Base-by-base conservation (phyloP, 2,113 vertebrate genomes). In the Microcebus tavaratra region DNA sequence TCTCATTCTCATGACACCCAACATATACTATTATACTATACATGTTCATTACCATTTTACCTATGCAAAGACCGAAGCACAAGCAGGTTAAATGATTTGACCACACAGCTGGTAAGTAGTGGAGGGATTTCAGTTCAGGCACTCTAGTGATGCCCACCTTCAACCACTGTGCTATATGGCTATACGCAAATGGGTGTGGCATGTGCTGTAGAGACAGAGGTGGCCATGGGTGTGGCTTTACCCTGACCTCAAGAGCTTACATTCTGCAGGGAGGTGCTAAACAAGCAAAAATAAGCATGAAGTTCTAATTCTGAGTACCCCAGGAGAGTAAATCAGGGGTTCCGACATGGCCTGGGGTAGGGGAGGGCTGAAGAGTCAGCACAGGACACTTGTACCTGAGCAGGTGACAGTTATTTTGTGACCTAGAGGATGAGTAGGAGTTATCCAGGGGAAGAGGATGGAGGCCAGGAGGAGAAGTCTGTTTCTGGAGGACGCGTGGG, bases 101-200 rank as follows among this genome's bases (percentile, higher is more conserved):
- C 61, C 39, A 70, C 31, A 45, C 10, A 67, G 10, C 1, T 23
- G 25, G 39, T 53, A 50, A 27, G 6, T 39, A 53, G 5, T 13
- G 20, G 59, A 68, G 23, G 29, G 34, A 36, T 70, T 92, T 50
- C 20, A 42, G 1, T 25, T 50, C 57, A 70, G 79, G 36, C 21
- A 39, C 29, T 10, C 50, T 45, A 3, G 18, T 6, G 15, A 25
- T 4, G 5, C 50, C 20, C 21, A 20, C 12, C 65, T 57, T 84
- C 59, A 50, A 57, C 6, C 23, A 50, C 11, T 55, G 11, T 3
- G 6, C 23, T 18, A 3, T 25, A 6, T 10, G 39, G 25, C 29
- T n/a, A 0, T 39, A 2, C 73, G 13, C 21, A 57, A 78, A 83
- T 20, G 1, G 0, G 6, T 63, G 3, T 29, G 8, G 18, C 4